Evolutionary conservation across 2,797 vertebrate species (phyloP).

Genomic region (Diplodus puntazzo): DNA sequence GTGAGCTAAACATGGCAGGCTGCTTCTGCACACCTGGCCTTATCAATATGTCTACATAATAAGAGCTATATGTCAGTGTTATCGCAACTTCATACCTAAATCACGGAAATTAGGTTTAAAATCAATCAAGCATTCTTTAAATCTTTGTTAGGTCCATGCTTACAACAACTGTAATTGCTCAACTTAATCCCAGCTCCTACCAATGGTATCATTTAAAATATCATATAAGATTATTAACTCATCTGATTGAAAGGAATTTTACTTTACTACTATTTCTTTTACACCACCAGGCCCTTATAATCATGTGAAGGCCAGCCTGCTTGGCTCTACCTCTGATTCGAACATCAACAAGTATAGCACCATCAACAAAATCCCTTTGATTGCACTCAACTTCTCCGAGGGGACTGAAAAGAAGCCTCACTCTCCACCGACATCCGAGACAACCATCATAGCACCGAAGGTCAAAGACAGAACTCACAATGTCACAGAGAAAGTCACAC

Average conservation of each 20-base stretch:
- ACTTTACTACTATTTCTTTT: slow-evolving; percentile 20
- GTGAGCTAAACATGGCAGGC: background rate
- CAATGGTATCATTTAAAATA: background rate
- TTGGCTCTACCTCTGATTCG: slow-evolving; percentile 98
- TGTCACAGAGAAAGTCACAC: slow-evolving; percentile 98
- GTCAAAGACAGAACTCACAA: slow-evolving; percentile 99
- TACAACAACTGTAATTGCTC: background rate
- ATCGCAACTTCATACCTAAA: slow-evolving; percentile 6
- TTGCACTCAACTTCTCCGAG: slow-evolving; percentile 97
- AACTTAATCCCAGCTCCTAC: background rate
- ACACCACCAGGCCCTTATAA: slow-evolving; percentile 92
- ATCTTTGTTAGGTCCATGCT: background rate
- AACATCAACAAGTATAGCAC: slow-evolving; percentile 99
- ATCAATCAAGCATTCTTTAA: background rate
- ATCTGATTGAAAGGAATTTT: background rate
- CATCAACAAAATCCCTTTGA: slow-evolving; percentile 98
- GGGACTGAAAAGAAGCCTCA: slow-evolving; percentile 93
- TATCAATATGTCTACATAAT: slow-evolving; percentile 13
- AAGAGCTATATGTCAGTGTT: background rate
- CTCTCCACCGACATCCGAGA: slow-evolving; percentile 95
- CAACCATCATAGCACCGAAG: slow-evolving; percentile 97
- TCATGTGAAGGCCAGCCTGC: slow-evolving; percentile 96
- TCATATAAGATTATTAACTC: background rate
- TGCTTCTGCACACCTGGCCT: slow-evolving; percentile 13
- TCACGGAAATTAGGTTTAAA: slow-evolving; percentile 6